Evolutionary conservation across 2,797 vertebrate genomes (phyloP), one percentile per base, ranked within the genome.

Genomic region (Oophaga sylvatica): DNA sequence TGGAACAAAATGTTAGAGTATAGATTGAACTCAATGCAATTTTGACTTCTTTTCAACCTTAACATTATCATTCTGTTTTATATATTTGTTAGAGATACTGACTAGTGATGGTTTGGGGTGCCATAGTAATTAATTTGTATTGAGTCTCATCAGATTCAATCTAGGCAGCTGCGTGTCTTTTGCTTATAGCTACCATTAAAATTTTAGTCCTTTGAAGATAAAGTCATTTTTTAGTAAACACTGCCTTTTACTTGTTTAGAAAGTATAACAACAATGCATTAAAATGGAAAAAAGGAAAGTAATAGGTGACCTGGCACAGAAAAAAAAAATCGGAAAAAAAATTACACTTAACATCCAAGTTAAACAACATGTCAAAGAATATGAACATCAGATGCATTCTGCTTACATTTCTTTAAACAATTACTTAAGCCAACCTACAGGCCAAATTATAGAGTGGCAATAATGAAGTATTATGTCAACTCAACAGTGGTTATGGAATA

Each of bases 361-460:
- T 31, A 75, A 73, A 83, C 31, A 83, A 16, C 11, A 57, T 59
- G 68, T 41, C 56, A 73, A 57, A 57, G 71, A 75, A 73, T 73
- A 83, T 83, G 68, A 60, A 73, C 17, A 83, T 71, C 81, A 83
- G 68, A 83, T 83, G 68, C 56, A 41, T 16, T 11, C 13, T 73
- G 53, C 31, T 73, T 59, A 83, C 59, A 22, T 35, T 57, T 22
- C 35, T 70, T 71, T 83, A 83, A 83, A 71, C 81, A 70, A 59
- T 56, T 59, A 31, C 45, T 70, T 70, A 57, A 41, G 57, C 16
- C 57, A 15, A 31, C 35, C 65, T 67, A 56, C 1, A 57, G 81
- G 48, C 81, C 81, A 71, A 83, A 45, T 75, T 60, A 22, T 11
- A 73, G 22, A 17, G 31, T 15, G 13, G 10, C 29, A 35, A 57